These are phyloP conservation scores for Taeniopygia guttata DNA, from an alignment of 2,797 vertebrate species.

Conservation along the genomic window DNA sequence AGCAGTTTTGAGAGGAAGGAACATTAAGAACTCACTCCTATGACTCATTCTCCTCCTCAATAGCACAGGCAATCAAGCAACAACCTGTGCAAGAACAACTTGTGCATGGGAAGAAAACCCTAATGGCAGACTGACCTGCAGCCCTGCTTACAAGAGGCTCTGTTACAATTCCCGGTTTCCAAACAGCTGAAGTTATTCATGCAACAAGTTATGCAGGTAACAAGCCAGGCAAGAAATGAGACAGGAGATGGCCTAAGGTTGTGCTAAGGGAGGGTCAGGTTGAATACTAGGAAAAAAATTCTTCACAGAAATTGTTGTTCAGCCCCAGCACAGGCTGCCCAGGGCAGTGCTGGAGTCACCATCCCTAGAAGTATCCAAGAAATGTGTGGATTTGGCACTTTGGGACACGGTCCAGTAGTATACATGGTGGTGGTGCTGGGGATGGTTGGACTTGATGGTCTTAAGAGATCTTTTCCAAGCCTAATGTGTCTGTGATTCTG, in stretches of 20 bases:
- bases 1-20: neutral
- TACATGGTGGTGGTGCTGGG: neutral
- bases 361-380: neutral
- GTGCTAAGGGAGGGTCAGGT: neutral
- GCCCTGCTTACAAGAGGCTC: neutral
- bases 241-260: neutral
- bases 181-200: neutral
- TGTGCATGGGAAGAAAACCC: neutral
- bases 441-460: neutral
- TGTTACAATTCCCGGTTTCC: neutral
- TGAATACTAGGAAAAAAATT: neutral
- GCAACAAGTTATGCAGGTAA: neutral
- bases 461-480: neutral
- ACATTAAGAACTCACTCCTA: neutral
- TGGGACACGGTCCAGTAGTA: neutral
- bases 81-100: neutral
- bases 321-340: neutral
- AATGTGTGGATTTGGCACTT: neutral
- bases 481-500: fast-evolving
- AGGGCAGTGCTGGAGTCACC: neutral
- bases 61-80: fast-evolving
- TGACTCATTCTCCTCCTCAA: neutral
- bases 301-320: too few relatives aligned
- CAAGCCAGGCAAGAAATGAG: neutral
- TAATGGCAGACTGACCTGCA: neutral